A percentile compares a stretch with the other conserved stretches of the same genome.
phyloP scores from a whole-genome alignment of 2,113 vertebrate genomes.

The Butorides virescens region DNA sequence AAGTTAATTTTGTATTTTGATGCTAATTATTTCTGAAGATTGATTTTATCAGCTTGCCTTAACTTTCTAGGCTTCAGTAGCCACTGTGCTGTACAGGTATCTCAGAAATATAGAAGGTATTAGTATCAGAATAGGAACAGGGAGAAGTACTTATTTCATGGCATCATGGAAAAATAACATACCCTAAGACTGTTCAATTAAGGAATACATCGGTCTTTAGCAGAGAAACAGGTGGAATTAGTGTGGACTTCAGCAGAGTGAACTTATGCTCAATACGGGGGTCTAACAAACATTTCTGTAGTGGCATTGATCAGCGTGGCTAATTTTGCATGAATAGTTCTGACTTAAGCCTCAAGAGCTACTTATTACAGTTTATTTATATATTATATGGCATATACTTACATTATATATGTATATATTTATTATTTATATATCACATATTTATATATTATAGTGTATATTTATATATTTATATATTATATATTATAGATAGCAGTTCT shows the following conservation, averaged over 20 bases:
- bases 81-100: background rate
- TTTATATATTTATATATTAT: too few species aligned
- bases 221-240: background rate
- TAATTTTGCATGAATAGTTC: background rate
- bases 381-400: too few species aligned
- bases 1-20: background rate
- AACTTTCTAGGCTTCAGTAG: background rate
- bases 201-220: background rate
- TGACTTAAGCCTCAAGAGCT: background rate
- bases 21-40: conserved; percentile 28
- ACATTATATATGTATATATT: too few species aligned
- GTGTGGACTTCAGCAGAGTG: background rate
- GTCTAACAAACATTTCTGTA: background rate
- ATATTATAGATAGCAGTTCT: background rate
- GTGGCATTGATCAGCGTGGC: background rate
- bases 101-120: background rate
- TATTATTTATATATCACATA: too few species aligned
- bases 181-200: background rate
- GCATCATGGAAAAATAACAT: background rate
- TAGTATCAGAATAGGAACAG: background rate
- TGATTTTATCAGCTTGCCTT: background rate
- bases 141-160: background rate
- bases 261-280: background rate
- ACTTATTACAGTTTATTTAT: background rate
- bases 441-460: too few species aligned